Conservation (phyloP, 2,113 vertebrate genomes). For the Morphnarchus princeps region DNA sequence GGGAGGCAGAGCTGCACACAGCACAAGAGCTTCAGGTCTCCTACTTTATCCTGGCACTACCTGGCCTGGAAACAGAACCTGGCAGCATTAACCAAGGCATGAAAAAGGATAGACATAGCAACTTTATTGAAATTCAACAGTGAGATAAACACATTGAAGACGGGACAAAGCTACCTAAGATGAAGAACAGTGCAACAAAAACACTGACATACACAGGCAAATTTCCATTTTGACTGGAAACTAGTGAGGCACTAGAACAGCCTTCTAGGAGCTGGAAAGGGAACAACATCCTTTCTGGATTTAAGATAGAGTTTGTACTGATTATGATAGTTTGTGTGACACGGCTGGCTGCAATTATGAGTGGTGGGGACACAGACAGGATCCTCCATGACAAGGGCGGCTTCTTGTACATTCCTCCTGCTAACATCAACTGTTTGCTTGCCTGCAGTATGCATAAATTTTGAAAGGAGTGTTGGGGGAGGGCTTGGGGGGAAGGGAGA, state of each 20-base stretch:
- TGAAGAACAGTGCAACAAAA: neutral
- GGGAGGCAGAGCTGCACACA: neutral
- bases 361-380: neutral
- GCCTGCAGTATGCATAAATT: neutral
- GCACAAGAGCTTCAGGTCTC: neutral
- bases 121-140: neutral
- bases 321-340: neutral
- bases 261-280: neutral
- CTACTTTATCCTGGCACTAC: neutral
- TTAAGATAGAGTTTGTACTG: neutral
- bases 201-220: neutral
- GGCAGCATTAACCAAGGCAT: neutral
- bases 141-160: neutral
- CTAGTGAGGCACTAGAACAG: neutral
- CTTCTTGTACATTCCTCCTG: neutral
- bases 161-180: neutral
- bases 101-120: neutral
- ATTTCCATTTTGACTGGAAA: neutral
- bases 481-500: neutral
- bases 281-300: neutral
- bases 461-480: neutral
- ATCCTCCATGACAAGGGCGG: neutral
- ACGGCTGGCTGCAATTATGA: neutral
- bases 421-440: neutral
- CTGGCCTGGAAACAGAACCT: neutral